Evolutionary conservation across 2,113 vertebrate genomes (phyloP), one percentile per base, ranked within the genome.

Genomic region (Xiphorhynchus elegans): DNA sequence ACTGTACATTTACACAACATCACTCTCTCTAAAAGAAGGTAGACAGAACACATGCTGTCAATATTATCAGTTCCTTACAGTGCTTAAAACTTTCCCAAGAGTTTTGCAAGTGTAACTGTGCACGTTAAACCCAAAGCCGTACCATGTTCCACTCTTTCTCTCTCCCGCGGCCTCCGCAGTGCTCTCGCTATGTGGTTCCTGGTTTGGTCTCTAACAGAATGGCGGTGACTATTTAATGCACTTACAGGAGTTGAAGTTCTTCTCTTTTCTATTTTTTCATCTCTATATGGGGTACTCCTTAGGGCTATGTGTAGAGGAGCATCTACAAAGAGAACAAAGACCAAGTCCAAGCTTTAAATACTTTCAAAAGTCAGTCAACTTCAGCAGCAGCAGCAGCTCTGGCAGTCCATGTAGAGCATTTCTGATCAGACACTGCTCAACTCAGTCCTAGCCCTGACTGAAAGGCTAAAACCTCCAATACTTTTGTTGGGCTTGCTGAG

Each of bases 221-320:
- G 97, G 3, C 95, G 87, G 33, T 98, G 98, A 63, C 97, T 97
- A 89, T 89, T 90, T 76, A 98, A 97, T 25, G 93, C 91, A 77
- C 95, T 97, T 95, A 98, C 97, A 85, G 98, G 97, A 37, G 98
- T 86, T 39, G 98, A 98, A 28, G 98, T 98, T 72, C 98, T 98
- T 84, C 98, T 98, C 92, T 93, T 98, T 92, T 91, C 97, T 79
- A 97, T 42, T 95, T 98, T 98, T 67, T 96, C 96, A 29, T 97
- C 97, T 94, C 94, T 96, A 53, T 87, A 96, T 11, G 98, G 94
- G 40, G 97, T 89, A 31, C 91, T 96, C 68, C 98, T 97, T n/a
- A 97, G 97, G 46, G 98, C 94, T 90, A 98, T 70, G 74, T 97
- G 97, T 74, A 97, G 82, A 91, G 97, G 74, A 77, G 89, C 74